Percentiles rank a stretch among this genome's conserved stretches.
phyloP scores from a whole-genome alignment of 2,797 vertebrate genomes.

The Synanceia verrucosa region DNA sequence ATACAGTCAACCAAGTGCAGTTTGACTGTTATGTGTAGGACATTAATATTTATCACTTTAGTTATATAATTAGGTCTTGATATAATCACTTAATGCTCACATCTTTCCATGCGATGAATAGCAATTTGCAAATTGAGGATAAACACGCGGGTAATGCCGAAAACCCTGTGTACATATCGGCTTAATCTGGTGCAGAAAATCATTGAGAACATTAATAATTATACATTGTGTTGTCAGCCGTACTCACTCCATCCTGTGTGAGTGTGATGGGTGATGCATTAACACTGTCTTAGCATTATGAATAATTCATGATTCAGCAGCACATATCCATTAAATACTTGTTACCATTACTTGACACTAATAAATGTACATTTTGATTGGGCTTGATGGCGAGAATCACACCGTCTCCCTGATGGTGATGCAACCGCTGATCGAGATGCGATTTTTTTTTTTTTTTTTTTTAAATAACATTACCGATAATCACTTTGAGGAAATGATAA shows the following conservation, averaged over 20 bases:
- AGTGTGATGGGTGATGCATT: conserved; percentile 49
- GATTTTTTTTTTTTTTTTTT: background rate
- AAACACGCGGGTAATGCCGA: conserved; percentile 38
- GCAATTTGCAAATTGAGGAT: conserved; percentile 40
- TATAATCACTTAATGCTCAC: conserved; percentile 25
- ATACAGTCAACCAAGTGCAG: conserved; percentile 23
- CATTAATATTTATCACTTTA: conserved; percentile 47
- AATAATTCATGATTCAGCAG: conserved; percentile 65
- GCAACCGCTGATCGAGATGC: too few relatives aligned
- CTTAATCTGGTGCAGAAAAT: conserved; percentile 39
- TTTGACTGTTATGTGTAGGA: too few relatives aligned
- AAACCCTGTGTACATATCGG: conserved; percentile 25
- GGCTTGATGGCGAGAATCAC: conserved; percentile 35
- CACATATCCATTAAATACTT: conserved; percentile 62
- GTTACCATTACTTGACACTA: conserved; percentile 60
- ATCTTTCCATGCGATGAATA: conserved; percentile 25
- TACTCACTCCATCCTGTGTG: conserved; percentile 35
- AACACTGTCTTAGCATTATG: conserved; percentile 39
- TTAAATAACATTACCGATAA: conserved; percentile 38
- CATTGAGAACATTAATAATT: conserved; percentile 50
- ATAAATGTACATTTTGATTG: conserved; percentile 60
- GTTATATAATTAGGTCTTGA: conserved; percentile 22
- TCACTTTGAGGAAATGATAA: conserved; percentile 38
- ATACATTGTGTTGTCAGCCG: conserved; percentile 52
- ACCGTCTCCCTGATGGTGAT: conserved; percentile 32